These are phyloP conservation scores for Luperina nickerlii DNA, from an alignment of 2,888 invertebrate species.

Conservation along the genomic window DNA sequence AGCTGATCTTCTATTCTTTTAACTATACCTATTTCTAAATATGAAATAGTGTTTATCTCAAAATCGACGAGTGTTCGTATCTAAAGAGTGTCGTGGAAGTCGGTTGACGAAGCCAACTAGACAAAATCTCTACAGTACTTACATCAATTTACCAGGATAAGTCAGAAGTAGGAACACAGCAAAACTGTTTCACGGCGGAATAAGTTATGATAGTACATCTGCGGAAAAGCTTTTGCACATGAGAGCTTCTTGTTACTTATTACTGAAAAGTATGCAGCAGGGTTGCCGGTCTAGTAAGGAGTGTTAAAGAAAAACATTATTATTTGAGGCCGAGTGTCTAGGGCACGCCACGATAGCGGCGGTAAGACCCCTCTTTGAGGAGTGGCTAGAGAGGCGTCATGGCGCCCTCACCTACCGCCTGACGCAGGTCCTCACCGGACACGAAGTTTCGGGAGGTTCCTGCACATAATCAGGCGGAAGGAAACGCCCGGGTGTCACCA, in stretches of 20 bases:
- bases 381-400: too few species aligned
- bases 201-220: conserved; percentile 17
- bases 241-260: not conserved
- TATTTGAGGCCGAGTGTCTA: not conserved
- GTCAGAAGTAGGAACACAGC: not conserved
- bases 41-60: not conserved
- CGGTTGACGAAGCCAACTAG: not conserved
- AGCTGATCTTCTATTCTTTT: not conserved
- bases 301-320: not conserved
- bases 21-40: not conserved
- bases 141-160: conserved; percentile 1
- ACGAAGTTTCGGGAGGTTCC: too few species aligned
- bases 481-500: too few species aligned
- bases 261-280: not conserved
- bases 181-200: conserved; percentile 12
- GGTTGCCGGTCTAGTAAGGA: not conserved
- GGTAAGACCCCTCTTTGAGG: too few species aligned
- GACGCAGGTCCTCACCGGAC: too few species aligned
- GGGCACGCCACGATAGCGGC: too few species aligned
- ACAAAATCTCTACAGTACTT: not conserved
- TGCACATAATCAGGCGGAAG: too few species aligned
- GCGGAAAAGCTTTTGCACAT: not conserved
- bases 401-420: too few species aligned
- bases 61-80: too few species aligned
- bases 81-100: not conserved